These are phyloP conservation scores for Cyanoramphus novaezelandiae DNA, from an alignment of 2,113 vertebrate species.

Conservation along the genomic window DNA sequence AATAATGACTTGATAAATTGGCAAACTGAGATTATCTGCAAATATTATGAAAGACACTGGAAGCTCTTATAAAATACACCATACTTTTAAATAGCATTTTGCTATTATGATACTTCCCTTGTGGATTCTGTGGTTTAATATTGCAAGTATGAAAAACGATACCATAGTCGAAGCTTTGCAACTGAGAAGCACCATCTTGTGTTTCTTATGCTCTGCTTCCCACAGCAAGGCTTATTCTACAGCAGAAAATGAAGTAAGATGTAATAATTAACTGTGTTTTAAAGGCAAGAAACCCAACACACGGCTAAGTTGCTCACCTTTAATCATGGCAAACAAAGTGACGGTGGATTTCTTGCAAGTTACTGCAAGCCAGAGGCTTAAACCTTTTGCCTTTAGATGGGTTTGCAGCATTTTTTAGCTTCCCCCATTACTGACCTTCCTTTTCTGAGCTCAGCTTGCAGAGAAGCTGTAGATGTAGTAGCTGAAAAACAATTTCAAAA, in stretches of 20 bases:
- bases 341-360: background rate
- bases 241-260: background rate
- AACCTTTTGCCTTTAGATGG: background rate
- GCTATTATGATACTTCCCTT: background rate
- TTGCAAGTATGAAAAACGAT: background rate
- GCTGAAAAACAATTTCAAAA: background rate
- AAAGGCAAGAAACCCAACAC: background rate
- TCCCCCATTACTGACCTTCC: background rate
- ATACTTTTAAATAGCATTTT: slow-evolving; percentile 23
- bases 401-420: background rate
- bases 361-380: background rate
- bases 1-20: slow-evolving; percentile 30
- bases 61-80: slow-evolving; percentile 17
- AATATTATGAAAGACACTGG: background rate
- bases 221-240: background rate
- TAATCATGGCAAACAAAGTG: background rate
- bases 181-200: background rate
- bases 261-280: background rate
- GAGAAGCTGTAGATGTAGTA: background rate
- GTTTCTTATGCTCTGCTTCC: background rate
- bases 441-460: background rate
- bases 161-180: background rate
- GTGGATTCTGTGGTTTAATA: background rate
- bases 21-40: slow-evolving; percentile 43
- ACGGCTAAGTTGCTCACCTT: background rate